Percentiles rank a stretch among this genome's conserved stretches.
Evolutionary conservation across 2,113 vertebrate genomes (phyloP).

Genomic region (Rhinolophus ferrumequinum): DNA sequence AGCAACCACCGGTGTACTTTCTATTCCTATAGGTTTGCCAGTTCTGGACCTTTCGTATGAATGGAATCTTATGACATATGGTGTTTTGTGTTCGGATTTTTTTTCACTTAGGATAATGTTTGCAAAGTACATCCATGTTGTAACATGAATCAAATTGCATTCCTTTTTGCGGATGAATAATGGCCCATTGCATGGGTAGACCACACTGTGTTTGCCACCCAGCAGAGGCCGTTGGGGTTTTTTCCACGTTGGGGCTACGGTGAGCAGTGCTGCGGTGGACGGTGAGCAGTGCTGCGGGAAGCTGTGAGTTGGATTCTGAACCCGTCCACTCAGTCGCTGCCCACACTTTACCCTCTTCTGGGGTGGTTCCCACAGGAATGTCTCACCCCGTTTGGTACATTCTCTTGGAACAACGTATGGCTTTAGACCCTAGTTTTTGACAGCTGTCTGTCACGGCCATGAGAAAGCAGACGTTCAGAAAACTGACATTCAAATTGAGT

Average conservation of each 20-base stretch:
- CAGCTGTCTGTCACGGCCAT: not conserved
- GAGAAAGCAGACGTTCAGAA: not conserved
- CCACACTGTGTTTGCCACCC: too few relatives aligned
- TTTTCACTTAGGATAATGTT: not conserved
- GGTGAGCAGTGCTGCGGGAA: too few relatives aligned
- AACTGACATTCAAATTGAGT: not conserved
- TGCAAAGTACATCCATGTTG: not conserved
- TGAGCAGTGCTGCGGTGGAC: fast-evolving
- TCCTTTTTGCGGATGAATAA: not conserved
- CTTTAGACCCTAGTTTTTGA: not conserved
- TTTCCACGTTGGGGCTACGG: not conserved
- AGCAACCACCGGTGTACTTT: not conserved
- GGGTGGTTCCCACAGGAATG: not conserved
- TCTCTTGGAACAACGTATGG: not conserved
- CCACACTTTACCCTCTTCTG: too few relatives aligned
- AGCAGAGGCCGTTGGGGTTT: too few relatives aligned
- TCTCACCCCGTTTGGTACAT: fast-evolving
- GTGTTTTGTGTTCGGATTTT: not conserved
- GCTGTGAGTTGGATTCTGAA: too few relatives aligned
- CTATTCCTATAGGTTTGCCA: not conserved
- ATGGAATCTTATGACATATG: too few relatives aligned
- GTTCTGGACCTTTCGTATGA: not conserved
- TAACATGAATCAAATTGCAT: too few relatives aligned
- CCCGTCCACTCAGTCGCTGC: fast-evolving
- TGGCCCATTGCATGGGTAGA: not conserved